A percentile compares a stretch with the other conserved stretches of the same genome.
These are phyloP conservation scores for Drosophila pachea DNA, from an alignment of 1,140 invertebrate species.

Conservation along the genomic window DNA sequence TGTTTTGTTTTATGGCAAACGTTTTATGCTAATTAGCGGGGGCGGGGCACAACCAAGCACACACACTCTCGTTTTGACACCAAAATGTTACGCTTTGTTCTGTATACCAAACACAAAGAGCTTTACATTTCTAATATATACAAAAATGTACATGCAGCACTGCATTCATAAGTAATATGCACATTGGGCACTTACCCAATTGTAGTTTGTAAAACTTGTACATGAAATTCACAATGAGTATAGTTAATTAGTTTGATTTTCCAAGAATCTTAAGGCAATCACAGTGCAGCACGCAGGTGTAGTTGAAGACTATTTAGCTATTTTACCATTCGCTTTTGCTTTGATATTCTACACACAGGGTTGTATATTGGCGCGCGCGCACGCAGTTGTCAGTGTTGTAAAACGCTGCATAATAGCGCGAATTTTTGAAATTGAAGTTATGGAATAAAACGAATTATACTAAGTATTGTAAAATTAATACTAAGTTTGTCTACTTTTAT, in stretches of 20 bases:
- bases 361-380: slow-evolving; percentile 39
- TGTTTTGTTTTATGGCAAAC: slow-evolving; percentile 17
- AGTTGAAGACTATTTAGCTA: slow-evolving; percentile 41
- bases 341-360: slow-evolving; percentile 71
- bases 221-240: slow-evolving; percentile 8
- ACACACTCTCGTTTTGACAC: slow-evolving; percentile 35
- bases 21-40: slow-evolving; percentile 61
- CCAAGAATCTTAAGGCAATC: slow-evolving; percentile 41
- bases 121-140: slow-evolving; percentile 28
- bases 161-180: slow-evolving; percentile 17
- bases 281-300: slow-evolving; percentile 60
- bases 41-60: slow-evolving; percentile 36
- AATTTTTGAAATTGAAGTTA: slow-evolving; percentile 13
- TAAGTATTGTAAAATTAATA: too few relatives aligned
- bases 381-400: slow-evolving; percentile 34
- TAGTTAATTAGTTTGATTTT: slow-evolving; percentile 18
- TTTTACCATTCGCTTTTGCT: slow-evolving; percentile 64
- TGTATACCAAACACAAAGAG: slow-evolving; percentile 46
- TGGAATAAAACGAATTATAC: slow-evolving; percentile 9
- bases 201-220: slow-evolving; percentile 7
- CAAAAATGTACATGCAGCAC: slow-evolving; percentile 28
- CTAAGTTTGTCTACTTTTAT: too few relatives aligned
- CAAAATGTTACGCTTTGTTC: slow-evolving; percentile 60
- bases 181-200: slow-evolving; percentile 39
- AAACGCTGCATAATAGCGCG: not conserved